Evolutionary conservation across 1,140 invertebrate species (phyloP), one percentile per base, ranked within the genome.

Genomic region (Halesus radiatus): DNA sequence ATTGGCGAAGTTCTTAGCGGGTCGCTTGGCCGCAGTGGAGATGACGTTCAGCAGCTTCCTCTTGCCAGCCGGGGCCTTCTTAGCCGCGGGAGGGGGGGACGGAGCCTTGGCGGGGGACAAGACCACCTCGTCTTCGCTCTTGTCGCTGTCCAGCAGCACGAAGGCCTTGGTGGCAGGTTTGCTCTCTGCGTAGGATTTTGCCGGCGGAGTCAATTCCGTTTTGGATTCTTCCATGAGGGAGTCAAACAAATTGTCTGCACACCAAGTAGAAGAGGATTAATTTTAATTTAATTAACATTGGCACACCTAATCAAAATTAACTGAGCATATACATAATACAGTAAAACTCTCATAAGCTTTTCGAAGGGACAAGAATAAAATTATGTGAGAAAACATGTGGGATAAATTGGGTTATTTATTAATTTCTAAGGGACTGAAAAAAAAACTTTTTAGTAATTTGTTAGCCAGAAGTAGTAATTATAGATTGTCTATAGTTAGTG

Each of bases 191-290:
- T 62, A 50, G 2, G 62, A 53, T 50, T 78, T 68, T 0, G 52
- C 37, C 3, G 54, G 68, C 37, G 64, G 76, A 66, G 76, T 16
- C 1, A 58, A 79, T 1, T 78, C 76, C 3, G 15, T 13, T 58
- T 72, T 79, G 10, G 77, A 73, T 29, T 89, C 87, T 76, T 89
- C 89, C 79, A 90, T 90, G 50, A 90, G 80, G 0, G 89, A 90
- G 83, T 90, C 89, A 82, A 90, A 90, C 15, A 90, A 84, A 77
- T 88, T 89, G 80, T 90, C 89, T 90, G 85, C 26, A 60, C 2
- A 23, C 3, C 82, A 85, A 54, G 54, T 23, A 22, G 54, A 56
- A 45, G 37, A 29, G 26, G 5, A 29, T 29, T 29, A 29, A 3
- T 29, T 29, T 29, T 5, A 3, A 45, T 3, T 1, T 45, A 10